Base-by-base conservation (phyloP, 2,888 invertebrate species). In the Ophion ellenae region DNA sequence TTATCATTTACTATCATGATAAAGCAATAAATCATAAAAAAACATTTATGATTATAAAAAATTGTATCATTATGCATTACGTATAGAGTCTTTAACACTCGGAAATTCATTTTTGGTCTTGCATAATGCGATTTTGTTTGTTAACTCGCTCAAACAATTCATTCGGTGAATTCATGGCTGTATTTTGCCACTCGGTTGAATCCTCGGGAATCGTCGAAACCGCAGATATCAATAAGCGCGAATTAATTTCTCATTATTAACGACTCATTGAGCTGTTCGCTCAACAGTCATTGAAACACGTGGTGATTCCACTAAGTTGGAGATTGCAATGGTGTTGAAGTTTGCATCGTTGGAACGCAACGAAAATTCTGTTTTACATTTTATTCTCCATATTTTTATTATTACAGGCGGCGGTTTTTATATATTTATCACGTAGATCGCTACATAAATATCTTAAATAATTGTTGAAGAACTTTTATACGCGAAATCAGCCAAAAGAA, bases 121-220 rank as follows among this genome's bases (percentile, higher is more conserved):
- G 14, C 53, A 53, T 17, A 3, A 53, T 53, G 17, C 53, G 14
- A 14, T 17, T 53, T 53, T 17, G 53, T 53, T 53, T 53, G 53
- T 5, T 53, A 5, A 53, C 17, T 14, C 53, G 11, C 53, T 53
- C 17, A 14, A 53, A 53, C 17, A 53, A 11, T 53, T 14, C 1
- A 4, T 17, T 53, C 11, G 53, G 53, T 53, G 3, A 53, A 53
- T 53, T 53, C 53, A 53, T 53, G 2, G 53, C 24, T 61, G 24
- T 24, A 61, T 61, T 61, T 61, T 53, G 53, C 61, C 85, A 70
- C 79, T 85, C 84, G 79, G 79, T 79, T 73, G 79, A 76, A 79
- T 81, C 61, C 73, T 70, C 67, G 59, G 11, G 5, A 75, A 81
- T 59, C 75, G 61, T 69, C 10, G 66, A 17, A 24, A 32, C 28